Base-by-base conservation (phyloP, 2,888 invertebrate species). In the Congeria kusceri region DNA sequence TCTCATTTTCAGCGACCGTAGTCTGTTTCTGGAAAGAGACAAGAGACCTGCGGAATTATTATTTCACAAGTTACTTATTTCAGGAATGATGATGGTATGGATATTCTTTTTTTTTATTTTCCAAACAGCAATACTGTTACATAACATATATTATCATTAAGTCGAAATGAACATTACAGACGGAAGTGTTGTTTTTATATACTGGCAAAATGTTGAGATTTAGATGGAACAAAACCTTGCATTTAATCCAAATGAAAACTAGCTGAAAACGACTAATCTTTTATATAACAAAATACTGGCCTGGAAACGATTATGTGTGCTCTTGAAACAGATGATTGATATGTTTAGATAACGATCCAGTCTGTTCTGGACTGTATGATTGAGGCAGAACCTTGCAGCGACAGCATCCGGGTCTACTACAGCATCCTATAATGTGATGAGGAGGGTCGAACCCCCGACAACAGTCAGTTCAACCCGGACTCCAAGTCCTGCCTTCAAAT, bases 351-450 rank as follows among this genome's bases (percentile, higher is more conserved):
- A 79, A 89, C 90, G 1, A 84, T 86, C 5, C 73, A 90, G 25
- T 83, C 88, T 0, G 84, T 91, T 7, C 72, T 91, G 53, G 90
- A 90, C 76, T 90, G 90, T 68, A 86, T 90, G 86, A 82, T 89
- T n/a, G 90, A 91, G 49, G 68, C 77, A 20, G 71, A 79, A 20
- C 88, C 87, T 20, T 77, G 84, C 15, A 83, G 84, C n/a, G 84
- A 86, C 23, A 77, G 86, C 64, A 76, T 85, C 20, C 74, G 81
- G n/a, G 87, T 90, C 1, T 87, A 86, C 71, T 91, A 91, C 63
- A 79, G 86, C 29, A 66, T 90, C 29, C 70, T 91, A 27, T 90
- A 91, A 49, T 80, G 87, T 13, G 91, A 91, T 70, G 85, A 85
- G 4, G 68, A 83, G 9, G 90, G 90, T 5, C 62, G 88, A 56